Conservation (phyloP, 2,797 vertebrate genomes). For the Oreortyx pictus region DNA sequence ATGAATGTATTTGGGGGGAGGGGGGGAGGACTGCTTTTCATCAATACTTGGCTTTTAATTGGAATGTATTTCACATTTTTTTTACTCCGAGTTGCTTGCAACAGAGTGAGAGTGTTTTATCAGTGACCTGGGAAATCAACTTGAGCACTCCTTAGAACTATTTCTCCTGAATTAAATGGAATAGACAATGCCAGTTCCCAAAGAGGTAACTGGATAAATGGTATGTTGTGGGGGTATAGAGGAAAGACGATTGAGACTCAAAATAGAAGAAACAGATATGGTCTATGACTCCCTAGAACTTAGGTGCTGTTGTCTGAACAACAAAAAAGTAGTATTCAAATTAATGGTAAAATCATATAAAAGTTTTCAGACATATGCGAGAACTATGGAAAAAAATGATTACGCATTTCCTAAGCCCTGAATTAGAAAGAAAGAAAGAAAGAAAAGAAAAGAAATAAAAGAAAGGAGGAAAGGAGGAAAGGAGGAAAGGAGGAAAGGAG, state of each 20-base stretch:
- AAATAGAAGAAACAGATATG: neutral
- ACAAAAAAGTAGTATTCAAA: neutral
- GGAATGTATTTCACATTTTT: neutral
- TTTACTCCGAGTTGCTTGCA: neutral
- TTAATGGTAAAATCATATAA: neutral
- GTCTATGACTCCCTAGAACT: neutral
- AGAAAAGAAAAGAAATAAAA: neutral
- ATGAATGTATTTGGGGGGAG: accelerated
- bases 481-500: neutral
- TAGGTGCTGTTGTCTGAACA: neutral
- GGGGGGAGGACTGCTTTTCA: neutral
- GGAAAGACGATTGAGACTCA: neutral
- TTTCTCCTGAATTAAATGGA: constrained; percentile 12
- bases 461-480: neutral
- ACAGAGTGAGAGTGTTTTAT: neutral
- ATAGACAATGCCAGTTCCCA: neutral
- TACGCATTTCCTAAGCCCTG: neutral
- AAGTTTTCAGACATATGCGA: neutral
- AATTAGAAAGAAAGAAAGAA: neutral
- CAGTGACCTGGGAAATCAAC: neutral
- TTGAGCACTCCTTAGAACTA: neutral
- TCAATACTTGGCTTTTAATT: neutral
- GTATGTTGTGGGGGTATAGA: too few species aligned
- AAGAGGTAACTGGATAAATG: neutral
- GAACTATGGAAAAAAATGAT: neutral